Conservation (phyloP, 2,797 vertebrate species). For the Clarias platycephalus region DNA sequence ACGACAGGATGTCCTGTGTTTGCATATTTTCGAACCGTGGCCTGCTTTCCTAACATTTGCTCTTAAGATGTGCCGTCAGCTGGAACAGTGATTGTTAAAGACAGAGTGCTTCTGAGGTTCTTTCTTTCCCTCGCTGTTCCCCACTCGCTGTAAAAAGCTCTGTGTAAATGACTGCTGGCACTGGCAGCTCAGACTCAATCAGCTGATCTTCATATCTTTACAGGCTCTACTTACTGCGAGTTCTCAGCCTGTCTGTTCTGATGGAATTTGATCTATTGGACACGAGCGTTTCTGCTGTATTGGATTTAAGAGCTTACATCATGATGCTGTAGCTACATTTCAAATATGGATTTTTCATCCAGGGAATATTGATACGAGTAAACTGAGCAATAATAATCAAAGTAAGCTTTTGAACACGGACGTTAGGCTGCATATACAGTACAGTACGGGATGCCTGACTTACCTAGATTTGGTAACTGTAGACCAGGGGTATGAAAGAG, state of each 20-base stretch:
- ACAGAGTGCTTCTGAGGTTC: conserved; percentile 41
- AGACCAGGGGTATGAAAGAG: neutral
- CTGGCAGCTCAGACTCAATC: conserved; percentile 45
- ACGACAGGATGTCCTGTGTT: conserved; percentile 51
- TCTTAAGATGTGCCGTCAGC: conserved; percentile 39
- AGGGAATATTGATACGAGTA: conserved; percentile 40
- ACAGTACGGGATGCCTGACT: too few relatives aligned
- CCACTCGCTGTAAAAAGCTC: conserved; percentile 33
- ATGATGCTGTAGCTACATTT: conserved; percentile 57
- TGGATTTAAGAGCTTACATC: conserved; percentile 41
- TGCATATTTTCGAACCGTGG: conserved; percentile 49
- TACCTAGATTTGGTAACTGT: conserved; percentile 7
- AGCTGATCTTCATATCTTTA: conserved; percentile 50
- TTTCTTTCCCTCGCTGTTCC: conserved; percentile 31
- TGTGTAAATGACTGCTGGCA: conserved; percentile 47
- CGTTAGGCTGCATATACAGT: conserved; percentile 17
- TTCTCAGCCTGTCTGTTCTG: conserved; percentile 38
- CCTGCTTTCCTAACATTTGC: conserved; percentile 25
- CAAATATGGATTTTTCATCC: conserved; percentile 68
- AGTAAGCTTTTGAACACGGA: conserved; percentile 53
- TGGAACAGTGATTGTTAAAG: conserved; percentile 48
- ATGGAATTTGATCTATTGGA: conserved; percentile 45
- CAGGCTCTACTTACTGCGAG: conserved; percentile 37
- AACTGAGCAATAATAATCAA: conserved; percentile 27
- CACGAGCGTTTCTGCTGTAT: conserved; percentile 47